Conservation (phyloP, 1,140 invertebrate species). For the Nixonia krombeini region DNA sequence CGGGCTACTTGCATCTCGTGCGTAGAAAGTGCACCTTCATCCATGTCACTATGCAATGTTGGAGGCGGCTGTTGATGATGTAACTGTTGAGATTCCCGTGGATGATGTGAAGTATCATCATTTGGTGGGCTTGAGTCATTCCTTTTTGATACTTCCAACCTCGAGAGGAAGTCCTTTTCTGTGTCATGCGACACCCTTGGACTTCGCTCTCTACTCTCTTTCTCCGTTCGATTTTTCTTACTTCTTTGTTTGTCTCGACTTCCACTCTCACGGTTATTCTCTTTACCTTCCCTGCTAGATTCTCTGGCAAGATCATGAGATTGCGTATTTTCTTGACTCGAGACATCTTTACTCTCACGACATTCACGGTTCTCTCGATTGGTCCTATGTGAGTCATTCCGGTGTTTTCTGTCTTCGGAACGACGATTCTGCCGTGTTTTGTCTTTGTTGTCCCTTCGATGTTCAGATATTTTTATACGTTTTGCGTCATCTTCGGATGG, state of each 20-base stretch:
- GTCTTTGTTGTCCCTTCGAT: constrained; percentile 82
- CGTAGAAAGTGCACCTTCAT: constrained; percentile 60
- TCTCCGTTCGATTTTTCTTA: constrained; percentile 60
- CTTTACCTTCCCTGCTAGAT: constrained; percentile 60
- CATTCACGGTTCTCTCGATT: constrained; percentile 64
- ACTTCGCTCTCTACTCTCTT: constrained; percentile 62
- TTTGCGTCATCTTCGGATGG: constrained; percentile 79
- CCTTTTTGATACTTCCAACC: constrained; percentile 72
- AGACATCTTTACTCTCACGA: constrained; percentile 62
- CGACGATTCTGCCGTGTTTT: constrained; percentile 66
- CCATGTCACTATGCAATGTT: constrained; percentile 61
- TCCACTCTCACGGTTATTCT: constrained; percentile 56
- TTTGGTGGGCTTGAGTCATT: constrained; percentile 54
- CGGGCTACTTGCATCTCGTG: constrained; percentile 63
- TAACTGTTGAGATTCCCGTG: constrained; percentile 49
- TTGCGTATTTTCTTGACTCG: constrained; percentile 46
- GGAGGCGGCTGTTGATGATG: constrained; percentile 49
- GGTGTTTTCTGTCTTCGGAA: constrained; percentile 68
- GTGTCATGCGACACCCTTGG: constrained; percentile 66
- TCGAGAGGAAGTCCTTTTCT: constrained; percentile 78
- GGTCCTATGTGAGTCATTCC: constrained; percentile 64
- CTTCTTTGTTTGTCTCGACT: constrained; percentile 63
- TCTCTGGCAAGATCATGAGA: constrained; percentile 49
- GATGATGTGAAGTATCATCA: constrained; percentile 56
- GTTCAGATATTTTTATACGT: constrained; percentile 77